Conservation (phyloP, 37 sponge, comb jelly and placozoan species). For the Petrosia ficiformis region DNA sequence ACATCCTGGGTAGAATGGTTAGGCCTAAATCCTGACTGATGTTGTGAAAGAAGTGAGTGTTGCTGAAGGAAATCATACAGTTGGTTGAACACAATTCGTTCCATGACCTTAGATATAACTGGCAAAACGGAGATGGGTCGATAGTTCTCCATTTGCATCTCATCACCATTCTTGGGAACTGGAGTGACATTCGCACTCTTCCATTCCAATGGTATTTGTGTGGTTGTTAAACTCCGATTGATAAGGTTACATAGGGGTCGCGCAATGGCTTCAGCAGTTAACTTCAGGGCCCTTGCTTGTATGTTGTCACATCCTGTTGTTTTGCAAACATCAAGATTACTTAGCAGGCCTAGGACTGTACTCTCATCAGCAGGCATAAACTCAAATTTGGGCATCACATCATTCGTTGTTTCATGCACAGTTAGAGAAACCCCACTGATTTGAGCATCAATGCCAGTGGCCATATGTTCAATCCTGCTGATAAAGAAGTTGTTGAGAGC, state of each 20-base stretch:
- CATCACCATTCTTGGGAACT: not conserved
- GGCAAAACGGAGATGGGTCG: too few relatives aligned
- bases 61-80: not conserved
- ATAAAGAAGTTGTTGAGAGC: too few relatives aligned
- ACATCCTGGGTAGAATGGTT: not conserved
- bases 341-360: too few relatives aligned
- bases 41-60: not conserved
- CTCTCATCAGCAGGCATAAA: constrained; percentile 1
- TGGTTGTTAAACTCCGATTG: not conserved
- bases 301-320: not conserved
- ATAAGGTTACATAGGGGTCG: not conserved
- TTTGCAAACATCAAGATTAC: not conserved
- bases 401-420: too few relatives aligned
- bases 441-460: too few relatives aligned
- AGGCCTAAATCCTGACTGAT: not conserved
- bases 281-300: not conserved
- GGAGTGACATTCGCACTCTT: too few relatives aligned
- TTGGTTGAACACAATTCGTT: constrained; percentile 1
- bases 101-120: too few relatives aligned
- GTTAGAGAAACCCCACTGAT: too few relatives aligned
- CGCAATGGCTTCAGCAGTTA: not conserved
- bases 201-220: not conserved
- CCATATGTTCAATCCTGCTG: too few relatives aligned
- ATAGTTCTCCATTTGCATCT: not conserved
- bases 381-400: not conserved